Evolutionary conservation across 2,113 vertebrate genomes (phyloP).

Genomic region (Tylochromis polylepis): DNA sequence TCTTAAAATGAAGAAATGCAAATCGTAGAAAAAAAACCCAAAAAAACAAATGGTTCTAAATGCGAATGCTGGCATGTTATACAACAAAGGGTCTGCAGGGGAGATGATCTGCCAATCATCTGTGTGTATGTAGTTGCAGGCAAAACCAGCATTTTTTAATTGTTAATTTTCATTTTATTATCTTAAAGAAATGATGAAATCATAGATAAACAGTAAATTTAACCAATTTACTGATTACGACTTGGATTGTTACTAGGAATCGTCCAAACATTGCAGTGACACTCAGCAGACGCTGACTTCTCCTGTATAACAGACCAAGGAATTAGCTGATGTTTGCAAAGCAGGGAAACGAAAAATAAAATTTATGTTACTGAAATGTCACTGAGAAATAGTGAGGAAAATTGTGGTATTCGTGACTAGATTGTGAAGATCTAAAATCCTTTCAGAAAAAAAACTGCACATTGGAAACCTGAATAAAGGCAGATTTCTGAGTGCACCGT

Average conservation of each 20-base stretch:
- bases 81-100: not conserved
- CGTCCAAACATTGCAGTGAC: not conserved
- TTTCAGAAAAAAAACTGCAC: not conserved
- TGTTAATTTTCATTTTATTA: rapidly evolving
- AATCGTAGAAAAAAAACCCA: not conserved
- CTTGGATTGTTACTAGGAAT: not conserved
- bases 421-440: not conserved
- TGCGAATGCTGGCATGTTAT: not conserved
- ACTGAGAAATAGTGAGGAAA: not conserved
- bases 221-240: not conserved
- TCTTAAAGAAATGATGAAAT: not conserved
- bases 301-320: not conserved
- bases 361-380: not conserved
- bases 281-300: no score
- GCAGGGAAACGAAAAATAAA: not conserved
- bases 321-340: not conserved
- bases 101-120: not conserved
- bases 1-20: slow-evolving; percentile 27
- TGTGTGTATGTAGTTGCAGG: not conserved
- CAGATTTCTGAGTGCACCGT: not conserved
- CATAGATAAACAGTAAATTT: not conserved
- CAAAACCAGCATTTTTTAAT: not conserved
- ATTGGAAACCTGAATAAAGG: not conserved
- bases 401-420: not conserved
- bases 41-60: not conserved